Conservation (phyloP, 2,888 invertebrate species). For the Clanis bilineata region DNA sequence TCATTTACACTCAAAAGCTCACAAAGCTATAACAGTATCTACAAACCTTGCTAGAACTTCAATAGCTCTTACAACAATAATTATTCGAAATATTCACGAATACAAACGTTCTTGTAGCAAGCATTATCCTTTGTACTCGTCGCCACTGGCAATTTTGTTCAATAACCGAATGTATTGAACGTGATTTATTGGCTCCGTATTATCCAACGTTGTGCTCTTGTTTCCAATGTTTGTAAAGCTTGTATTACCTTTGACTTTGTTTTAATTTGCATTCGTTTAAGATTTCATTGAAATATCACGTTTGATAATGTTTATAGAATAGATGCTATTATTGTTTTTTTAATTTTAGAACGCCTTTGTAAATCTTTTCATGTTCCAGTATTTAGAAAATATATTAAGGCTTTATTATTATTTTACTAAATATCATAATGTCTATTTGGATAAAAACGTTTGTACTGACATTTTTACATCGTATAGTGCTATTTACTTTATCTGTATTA, state of each 20-base stretch:
- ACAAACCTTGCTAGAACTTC: not conserved
- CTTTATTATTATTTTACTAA: too few species aligned
- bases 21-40: not conserved
- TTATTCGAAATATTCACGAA: constrained; percentile 8
- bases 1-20: not conserved
- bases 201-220: constrained; percentile 10
- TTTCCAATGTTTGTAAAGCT: not conserved
- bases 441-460: too few species aligned
- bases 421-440: too few species aligned
- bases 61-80: not conserved
- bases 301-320: not conserved
- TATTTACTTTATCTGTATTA: not conserved
- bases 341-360: too few species aligned
- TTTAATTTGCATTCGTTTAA: not conserved
- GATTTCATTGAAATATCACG: too few species aligned
- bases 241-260: not conserved
- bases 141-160: constrained; percentile 21
- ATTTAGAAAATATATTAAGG: too few species aligned
- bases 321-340: too few species aligned
- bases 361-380: too few species aligned
- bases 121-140: constrained; percentile 21
- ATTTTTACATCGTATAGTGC: not conserved
- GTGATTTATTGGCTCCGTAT: constrained; percentile 26
- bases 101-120: constrained; percentile 16
- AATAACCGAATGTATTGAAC: constrained; percentile 27